phyloP scores from a whole-genome alignment of 2,113 vertebrate genomes.

The Pelodiscus sinensis region DNA sequence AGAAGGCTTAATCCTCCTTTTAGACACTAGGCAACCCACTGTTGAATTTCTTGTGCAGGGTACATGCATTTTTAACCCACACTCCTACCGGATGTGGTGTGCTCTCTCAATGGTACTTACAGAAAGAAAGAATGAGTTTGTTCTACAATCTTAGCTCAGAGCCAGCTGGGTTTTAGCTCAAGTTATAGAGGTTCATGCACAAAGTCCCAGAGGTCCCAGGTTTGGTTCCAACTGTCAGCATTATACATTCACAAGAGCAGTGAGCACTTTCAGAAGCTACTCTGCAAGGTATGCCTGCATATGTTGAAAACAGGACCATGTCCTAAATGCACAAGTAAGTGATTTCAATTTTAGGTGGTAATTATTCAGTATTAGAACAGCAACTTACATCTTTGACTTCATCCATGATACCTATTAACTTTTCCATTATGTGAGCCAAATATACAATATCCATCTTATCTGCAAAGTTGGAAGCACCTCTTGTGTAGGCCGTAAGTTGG shows the following conservation, averaged over 20 bases:
- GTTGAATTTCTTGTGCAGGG: not conserved
- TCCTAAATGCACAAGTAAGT: not conserved
- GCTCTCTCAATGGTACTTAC: too few species aligned
- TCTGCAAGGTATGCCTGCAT: not conserved
- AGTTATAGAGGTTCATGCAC: too few species aligned
- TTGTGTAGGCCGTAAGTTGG: slow-evolving; percentile 87
- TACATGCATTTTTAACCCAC: not conserved
- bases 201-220: too few species aligned
- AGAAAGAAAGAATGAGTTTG: too few species aligned
- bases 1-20: slow-evolving; percentile 2
- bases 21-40: not conserved
- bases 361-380: not conserved
- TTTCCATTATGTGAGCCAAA: slow-evolving; percentile 90
- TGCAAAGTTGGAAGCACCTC: slow-evolving; percentile 83
- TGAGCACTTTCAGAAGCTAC: slow-evolving; percentile 17
- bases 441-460: slow-evolving; percentile 93
- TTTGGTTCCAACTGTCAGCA: too few species aligned
- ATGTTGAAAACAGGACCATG: not conserved
- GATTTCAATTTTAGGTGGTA: not conserved
- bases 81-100: too few species aligned
- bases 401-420: slow-evolving; percentile 85
- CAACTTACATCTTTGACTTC: slow-evolving; percentile 83
- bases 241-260: not conserved
- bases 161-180: too few species aligned
- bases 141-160: too few species aligned